Evolutionary conservation across 1,140 invertebrate genomes (phyloP).

Genomic region (Saccostrea glomerata): DNA sequence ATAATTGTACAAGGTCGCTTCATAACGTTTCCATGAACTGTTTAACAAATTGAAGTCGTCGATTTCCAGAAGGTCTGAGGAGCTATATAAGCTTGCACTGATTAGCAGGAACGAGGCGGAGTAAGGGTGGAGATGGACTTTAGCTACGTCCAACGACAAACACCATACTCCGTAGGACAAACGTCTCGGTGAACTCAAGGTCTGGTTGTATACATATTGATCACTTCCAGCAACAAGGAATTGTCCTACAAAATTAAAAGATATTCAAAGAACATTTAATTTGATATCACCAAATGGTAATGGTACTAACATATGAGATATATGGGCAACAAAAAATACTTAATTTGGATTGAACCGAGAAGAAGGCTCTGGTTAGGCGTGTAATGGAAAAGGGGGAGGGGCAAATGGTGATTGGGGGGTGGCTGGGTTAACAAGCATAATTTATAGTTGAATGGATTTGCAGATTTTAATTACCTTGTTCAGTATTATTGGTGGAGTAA

Average conservation of each 20-base stretch:
- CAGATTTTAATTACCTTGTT: neutral
- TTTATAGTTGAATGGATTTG: too few relatives aligned
- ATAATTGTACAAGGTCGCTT: neutral
- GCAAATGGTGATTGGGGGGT: too few relatives aligned
- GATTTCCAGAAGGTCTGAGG: neutral
- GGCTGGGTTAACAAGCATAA: too few relatives aligned
- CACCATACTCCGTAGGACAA: neutral
- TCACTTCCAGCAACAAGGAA: constrained; percentile 22
- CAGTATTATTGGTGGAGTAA: neutral
- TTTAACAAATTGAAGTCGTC: neutral
- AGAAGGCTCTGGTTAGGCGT: too few relatives aligned
- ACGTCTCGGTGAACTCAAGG: neutral
- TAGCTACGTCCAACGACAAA: constrained; percentile 2
- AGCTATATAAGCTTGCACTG: neutral
- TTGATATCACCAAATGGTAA: too few relatives aligned
- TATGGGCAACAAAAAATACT: too few relatives aligned
- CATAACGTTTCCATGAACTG: neutral
- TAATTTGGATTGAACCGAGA: too few relatives aligned
- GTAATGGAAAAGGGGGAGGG: too few relatives aligned
- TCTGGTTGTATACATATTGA: neutral
- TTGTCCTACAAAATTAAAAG: neutral
- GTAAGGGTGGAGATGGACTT: constrained; percentile 17
- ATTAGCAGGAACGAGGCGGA: neutral
- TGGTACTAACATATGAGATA: too few relatives aligned
- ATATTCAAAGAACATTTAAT: too few relatives aligned